Percentiles rank a stretch among this genome's conserved stretches.
Conservation (phyloP, 2,888 invertebrate genomes). For the Scelioninae gen. 1 region DNA sequence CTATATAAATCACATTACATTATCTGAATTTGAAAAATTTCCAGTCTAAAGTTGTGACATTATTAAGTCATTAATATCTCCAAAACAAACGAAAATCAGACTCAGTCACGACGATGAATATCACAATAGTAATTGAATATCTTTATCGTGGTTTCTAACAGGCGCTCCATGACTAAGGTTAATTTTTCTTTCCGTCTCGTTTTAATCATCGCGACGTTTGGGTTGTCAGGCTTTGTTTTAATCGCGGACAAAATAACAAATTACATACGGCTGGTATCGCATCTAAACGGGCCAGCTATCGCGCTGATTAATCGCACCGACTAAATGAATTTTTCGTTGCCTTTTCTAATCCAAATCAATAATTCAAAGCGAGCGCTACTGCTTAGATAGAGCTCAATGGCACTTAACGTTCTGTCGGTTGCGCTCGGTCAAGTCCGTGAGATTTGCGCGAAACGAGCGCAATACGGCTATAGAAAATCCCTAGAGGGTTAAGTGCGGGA, state of each 20-base stretch:
- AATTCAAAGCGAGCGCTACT: slow-evolving; percentile 47
- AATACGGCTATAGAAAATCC: slow-evolving; percentile 35
- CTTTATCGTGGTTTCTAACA: slow-evolving; percentile 19
- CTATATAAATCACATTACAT: too few relatives aligned
- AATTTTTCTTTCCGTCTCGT: slow-evolving; percentile 46
- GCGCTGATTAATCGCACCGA: slow-evolving; percentile 41
- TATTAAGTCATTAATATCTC: slow-evolving; percentile 3
- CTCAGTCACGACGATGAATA: slow-evolving; percentile 3
- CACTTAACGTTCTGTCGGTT: neutral
- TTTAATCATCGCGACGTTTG: slow-evolving; percentile 36
- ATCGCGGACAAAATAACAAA: slow-evolving; percentile 51
- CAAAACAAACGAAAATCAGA: slow-evolving; percentile 1
- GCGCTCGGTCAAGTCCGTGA: neutral
- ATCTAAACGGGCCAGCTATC: slow-evolving; percentile 24
- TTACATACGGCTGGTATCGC: slow-evolving; percentile 38
- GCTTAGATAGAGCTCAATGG: neutral
- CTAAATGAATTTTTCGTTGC: slow-evolving; percentile 51
- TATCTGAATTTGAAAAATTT: too few relatives aligned
- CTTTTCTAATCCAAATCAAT: slow-evolving; percentile 51
- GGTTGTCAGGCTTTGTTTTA: slow-evolving; percentile 37
- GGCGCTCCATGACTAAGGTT: slow-evolving; percentile 22
- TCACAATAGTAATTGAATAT: slow-evolving; percentile 44
- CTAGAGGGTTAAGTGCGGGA: neutral
- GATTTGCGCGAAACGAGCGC: slow-evolving; percentile 19
- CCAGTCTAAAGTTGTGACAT: neutral